These are phyloP conservation scores for Thelaira solivaga DNA, from an alignment of 2,888 invertebrate species.

Conservation along the genomic window DNA sequence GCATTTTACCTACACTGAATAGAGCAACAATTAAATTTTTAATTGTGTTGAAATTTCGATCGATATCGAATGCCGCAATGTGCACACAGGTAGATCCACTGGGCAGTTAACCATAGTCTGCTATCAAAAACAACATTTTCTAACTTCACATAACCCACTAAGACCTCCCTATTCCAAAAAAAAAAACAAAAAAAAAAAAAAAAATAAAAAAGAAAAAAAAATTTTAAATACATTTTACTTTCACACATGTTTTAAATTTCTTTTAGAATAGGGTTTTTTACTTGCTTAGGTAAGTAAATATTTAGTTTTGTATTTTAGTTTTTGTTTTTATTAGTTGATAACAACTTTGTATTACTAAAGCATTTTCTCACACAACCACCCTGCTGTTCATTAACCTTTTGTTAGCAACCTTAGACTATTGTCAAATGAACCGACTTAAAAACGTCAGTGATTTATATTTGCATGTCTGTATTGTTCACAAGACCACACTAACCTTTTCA, in stretches of 20 bases:
- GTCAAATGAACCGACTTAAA: conserved; percentile 52
- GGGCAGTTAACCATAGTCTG: too few relatives aligned
- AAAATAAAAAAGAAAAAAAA: background rate
- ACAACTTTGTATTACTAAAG: conserved; percentile 21
- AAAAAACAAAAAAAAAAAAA: too few relatives aligned
- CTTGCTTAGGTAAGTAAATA: background rate
- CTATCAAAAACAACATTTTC: too few relatives aligned
- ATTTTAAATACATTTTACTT: background rate
- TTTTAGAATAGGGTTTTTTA: background rate
- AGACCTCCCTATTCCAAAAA: too few relatives aligned
- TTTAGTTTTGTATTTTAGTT: background rate
- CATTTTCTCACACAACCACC: conserved; percentile 37
- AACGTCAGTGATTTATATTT: conserved; percentile 54
- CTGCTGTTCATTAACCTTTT: conserved; percentile 57
- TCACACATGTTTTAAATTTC: conserved; percentile 51
- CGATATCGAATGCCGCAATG: too few relatives aligned
- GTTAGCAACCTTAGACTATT: conserved; percentile 46
- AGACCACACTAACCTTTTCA: conserved; percentile 39
- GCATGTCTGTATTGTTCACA: conserved; percentile 40
- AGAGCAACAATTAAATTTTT: too few relatives aligned
- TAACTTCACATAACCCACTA: too few relatives aligned
- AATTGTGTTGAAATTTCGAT: too few relatives aligned
- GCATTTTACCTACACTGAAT: too few relatives aligned
- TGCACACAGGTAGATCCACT: too few relatives aligned
- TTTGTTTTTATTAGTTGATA: background rate